phyloP scores from a whole-genome alignment of 2,888 invertebrate species.

The Leptura quadrifasciata region DNA sequence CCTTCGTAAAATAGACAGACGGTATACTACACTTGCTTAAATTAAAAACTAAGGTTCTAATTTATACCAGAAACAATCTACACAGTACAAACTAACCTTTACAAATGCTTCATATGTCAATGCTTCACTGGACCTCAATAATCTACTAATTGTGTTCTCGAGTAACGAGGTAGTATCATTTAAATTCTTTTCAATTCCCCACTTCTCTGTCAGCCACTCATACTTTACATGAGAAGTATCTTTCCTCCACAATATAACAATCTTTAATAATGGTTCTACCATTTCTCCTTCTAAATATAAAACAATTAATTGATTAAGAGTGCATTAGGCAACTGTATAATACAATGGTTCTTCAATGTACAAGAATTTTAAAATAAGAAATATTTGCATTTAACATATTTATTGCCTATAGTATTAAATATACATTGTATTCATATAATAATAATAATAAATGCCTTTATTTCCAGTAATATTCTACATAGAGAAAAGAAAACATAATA shows the following conservation, averaged over 20 bases:
- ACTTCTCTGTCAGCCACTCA: conserved; percentile 89
- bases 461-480: too few relatives aligned
- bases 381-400: too few relatives aligned
- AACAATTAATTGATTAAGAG: neutral
- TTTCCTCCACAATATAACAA: conserved; percentile 93
- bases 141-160: conserved; percentile 82
- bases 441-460: too few relatives aligned
- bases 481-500: too few relatives aligned
- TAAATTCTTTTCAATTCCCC: conserved; percentile 78
- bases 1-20: too few relatives aligned
- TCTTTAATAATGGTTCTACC: conserved; percentile 83
- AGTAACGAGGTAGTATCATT: conserved; percentile 85
- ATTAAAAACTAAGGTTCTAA: conserved; percentile 6
- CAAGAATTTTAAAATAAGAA: too few relatives aligned
- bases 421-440: too few relatives aligned
- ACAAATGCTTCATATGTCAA: conserved; percentile 87
- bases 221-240: conserved; percentile 91
- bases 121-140: conserved; percentile 84
- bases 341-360: too few relatives aligned
- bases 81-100: conserved; percentile 75
- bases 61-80: too few relatives aligned
- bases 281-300: conserved; percentile 75
- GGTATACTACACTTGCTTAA: too few relatives aligned
- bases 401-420: too few relatives aligned
- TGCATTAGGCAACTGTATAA: neutral